Percentiles rank a stretch among this genome's conserved stretches.
Conservation (phyloP, 1,140 invertebrate genomes). For the Solenopsis fugax region DNA sequence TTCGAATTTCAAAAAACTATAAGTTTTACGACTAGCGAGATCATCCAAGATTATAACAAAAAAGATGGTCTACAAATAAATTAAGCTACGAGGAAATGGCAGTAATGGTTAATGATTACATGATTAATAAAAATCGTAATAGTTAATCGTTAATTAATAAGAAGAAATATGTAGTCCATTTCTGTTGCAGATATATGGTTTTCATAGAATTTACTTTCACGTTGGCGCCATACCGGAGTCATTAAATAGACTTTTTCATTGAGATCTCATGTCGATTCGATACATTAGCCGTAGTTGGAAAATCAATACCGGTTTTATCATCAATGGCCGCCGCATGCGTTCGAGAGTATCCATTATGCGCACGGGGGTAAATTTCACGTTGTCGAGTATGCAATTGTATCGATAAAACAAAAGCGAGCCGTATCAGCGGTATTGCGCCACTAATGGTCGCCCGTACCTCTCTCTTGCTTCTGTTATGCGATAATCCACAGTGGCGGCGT, state of each 20-base stretch:
- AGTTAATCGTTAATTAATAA: neutral
- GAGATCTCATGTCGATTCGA: conserved; percentile 22
- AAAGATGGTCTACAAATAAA: neutral
- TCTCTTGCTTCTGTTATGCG: conserved; percentile 76
- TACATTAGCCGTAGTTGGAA: conserved; percentile 49
- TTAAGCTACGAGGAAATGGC: no score
- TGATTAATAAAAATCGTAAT: neutral
- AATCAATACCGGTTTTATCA: conserved; percentile 73
- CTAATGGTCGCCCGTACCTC: conserved; percentile 71
- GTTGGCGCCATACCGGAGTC: neutral
- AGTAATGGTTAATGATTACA: no score
- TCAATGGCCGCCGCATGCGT: conserved; percentile 69
- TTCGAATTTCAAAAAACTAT: neutral
- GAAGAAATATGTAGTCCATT: neutral
- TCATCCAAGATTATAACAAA: neutral
- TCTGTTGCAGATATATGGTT: neutral
- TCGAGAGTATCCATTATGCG: conserved; percentile 69
- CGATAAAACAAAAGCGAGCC: conserved; percentile 75
- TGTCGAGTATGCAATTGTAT: conserved; percentile 71
- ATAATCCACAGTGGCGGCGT: conserved; percentile 70
- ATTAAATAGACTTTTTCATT: conserved; percentile 45
- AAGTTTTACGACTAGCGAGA: neutral
- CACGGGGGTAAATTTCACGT: conserved; percentile 53
- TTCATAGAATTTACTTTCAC: conserved; percentile 5
- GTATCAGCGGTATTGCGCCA: conserved; percentile 72